Conservation (phyloP, 2,113 vertebrate species). For the Donacobius atricapilla region DNA sequence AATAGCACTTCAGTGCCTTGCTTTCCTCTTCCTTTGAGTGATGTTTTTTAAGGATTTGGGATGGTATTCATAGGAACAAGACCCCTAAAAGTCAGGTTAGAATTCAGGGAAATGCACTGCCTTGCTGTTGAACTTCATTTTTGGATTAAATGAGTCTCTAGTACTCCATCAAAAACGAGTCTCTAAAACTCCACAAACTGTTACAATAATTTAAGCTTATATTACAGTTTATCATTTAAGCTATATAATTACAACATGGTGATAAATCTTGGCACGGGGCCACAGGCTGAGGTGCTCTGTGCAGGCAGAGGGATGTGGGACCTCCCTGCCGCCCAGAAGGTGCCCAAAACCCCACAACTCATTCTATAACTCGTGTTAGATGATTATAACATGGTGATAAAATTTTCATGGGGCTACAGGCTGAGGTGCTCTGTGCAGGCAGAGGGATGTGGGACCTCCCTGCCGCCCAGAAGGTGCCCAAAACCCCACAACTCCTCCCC, state of each 20-base stretch:
- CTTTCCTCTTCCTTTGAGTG: neutral
- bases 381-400: rapidly evolving
- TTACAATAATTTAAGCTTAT: rapidly evolving
- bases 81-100: neutral
- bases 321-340: neutral
- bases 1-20: neutral
- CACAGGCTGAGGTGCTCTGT: neutral
- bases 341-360: neutral
- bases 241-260: rapidly evolving
- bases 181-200: neutral
- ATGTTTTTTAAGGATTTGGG: neutral
- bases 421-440: neutral
- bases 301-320: neutral
- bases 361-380: too few relatives aligned
- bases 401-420: neutral
- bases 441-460: neutral
- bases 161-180: neutral
- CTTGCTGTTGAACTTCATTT: neutral
- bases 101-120: neutral
- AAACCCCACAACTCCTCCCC: rapidly evolving
- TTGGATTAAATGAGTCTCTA: neutral
- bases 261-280: neutral
- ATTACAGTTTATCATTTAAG: neutral
- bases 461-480: neutral
- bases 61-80: neutral